Evolutionary conservation across 2,113 vertebrate species (phyloP).

Genomic region (Alligator mississippiensis): DNA sequence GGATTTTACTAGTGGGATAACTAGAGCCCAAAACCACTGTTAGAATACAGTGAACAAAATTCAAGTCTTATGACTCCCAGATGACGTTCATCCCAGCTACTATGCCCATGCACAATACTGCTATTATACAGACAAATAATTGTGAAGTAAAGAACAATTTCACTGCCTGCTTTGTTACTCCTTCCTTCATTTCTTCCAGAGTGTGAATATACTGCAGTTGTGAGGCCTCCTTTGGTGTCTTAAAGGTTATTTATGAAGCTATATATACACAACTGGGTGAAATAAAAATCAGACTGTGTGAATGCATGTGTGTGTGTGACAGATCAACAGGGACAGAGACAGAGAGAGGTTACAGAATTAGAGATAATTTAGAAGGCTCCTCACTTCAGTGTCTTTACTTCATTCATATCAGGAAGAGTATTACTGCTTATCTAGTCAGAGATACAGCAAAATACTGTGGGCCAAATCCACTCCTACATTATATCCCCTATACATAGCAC

Average conservation of each 20-base stretch:
- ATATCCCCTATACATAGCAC: neutral
- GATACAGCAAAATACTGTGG: fast-evolving
- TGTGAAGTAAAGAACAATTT: neutral
- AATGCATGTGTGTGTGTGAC: neutral
- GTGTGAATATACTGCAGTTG: neutral
- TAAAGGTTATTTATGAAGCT: neutral
- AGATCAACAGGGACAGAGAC: neutral
- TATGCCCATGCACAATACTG: neutral
- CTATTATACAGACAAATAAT: neutral
- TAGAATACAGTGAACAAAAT: neutral
- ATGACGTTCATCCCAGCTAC: neutral
- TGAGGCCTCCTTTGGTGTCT: neutral
- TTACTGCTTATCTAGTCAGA: neutral
- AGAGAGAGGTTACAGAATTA: neutral
- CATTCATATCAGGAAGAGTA: neutral
- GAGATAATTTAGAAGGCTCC: neutral
- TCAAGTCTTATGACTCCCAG: neutral
- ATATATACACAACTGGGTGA: fast-evolving
- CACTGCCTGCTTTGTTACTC: neutral
- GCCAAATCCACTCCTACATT: neutral
- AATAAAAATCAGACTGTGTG: neutral
- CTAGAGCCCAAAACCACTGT: neutral
- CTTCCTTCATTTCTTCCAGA: neutral
- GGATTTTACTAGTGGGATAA: neutral
- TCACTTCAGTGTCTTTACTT: neutral